A percentile compares a stretch with the other conserved stretches of the same genome.
These are phyloP conservation scores for Gulo gulo DNA, from an alignment of 2,113 vertebrate species.

Conservation along the genomic window DNA sequence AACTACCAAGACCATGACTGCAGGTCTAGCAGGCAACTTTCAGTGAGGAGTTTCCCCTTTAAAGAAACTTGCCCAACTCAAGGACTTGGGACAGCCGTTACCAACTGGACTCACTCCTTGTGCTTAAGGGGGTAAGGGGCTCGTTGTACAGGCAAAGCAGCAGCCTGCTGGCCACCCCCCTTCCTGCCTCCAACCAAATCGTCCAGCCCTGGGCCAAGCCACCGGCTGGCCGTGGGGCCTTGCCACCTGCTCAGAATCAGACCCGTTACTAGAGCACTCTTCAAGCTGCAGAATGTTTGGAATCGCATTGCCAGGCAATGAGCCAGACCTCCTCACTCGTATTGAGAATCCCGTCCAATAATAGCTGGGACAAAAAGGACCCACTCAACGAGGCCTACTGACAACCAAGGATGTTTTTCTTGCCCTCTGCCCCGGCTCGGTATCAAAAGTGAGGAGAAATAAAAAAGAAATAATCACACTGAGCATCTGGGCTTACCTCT, in stretches of 20 bases:
- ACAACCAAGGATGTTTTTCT: neutral
- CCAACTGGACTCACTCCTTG: neutral
- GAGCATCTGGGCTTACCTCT: neutral
- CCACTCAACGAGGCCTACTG: conserved; percentile 11
- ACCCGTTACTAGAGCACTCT: conserved; percentile 35
- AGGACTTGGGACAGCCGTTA: neutral
- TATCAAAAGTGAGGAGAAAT: neutral
- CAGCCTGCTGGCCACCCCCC: neutral
- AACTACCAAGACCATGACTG: neutral
- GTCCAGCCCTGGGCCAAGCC: neutral
- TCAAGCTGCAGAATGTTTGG: conserved; percentile 74
- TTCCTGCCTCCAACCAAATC: neutral
- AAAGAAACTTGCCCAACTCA: neutral
- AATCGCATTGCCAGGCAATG: conserved; percentile 80
- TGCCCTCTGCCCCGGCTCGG: neutral
- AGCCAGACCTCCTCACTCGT: conserved; percentile 59
- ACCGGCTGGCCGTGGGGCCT: neutral
- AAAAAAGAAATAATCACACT: neutral
- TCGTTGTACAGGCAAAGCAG: neutral
- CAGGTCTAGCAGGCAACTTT: neutral
- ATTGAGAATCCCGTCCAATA: conserved; percentile 73
- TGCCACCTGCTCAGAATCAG: neutral
- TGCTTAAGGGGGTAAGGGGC: neutral
- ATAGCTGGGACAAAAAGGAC: conserved; percentile 58
- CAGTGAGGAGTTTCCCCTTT: neutral